Evolutionary conservation across 2,113 vertebrate genomes (phyloP), one percentile per base, ranked within the genome.

Genomic region (Thomomys bottae): DNA sequence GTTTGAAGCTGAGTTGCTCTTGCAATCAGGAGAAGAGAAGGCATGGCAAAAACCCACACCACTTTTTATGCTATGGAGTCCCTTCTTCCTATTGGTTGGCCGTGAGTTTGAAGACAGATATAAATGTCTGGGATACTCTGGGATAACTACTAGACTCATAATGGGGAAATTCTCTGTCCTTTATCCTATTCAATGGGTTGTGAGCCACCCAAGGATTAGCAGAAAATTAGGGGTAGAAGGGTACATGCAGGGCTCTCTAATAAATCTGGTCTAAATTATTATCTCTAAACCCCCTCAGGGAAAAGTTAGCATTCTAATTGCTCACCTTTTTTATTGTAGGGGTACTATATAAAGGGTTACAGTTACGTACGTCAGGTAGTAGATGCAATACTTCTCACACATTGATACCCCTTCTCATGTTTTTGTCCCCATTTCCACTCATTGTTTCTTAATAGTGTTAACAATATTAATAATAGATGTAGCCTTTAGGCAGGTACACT

Each of bases 381-480:
- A n/a, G n/a, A n/a, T n/a, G n/a, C n/a, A n/a, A n/a, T n/a, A n/a
- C n/a, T n/a, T n/a, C n/a, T n/a, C n/a, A n/a, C n/a, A n/a, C n/a
- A n/a, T n/a, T n/a, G n/a, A n/a, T n/a, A n/a, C n/a, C n/a, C n/a
- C n/a, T n/a, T n/a, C n/a, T n/a, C n/a, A n/a, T n/a, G n/a, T n/a
- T n/a, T n/a, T n/a, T n/a, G n/a, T n/a, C n/a, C n/a, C n/a, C n/a
- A n/a, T n/a, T n/a, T n/a, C n/a, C n/a, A n/a, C n/a, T n/a, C n/a
- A n/a, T n/a, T n/a, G 59, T 26, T 81, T 84, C 76, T 81, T 90
- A 77, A 54, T n/a, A 66, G 30, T 61, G 38, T 72, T 86, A 83
- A 78, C 66, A 87, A 84, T 73, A 80, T 67, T 76, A 88, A 82
- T 40, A 93, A 89, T 30, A 91, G 21, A 83, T 88, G 38, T 30